Conservation (phyloP, 2,888 invertebrate species). For the Biston stratarius region DNA sequence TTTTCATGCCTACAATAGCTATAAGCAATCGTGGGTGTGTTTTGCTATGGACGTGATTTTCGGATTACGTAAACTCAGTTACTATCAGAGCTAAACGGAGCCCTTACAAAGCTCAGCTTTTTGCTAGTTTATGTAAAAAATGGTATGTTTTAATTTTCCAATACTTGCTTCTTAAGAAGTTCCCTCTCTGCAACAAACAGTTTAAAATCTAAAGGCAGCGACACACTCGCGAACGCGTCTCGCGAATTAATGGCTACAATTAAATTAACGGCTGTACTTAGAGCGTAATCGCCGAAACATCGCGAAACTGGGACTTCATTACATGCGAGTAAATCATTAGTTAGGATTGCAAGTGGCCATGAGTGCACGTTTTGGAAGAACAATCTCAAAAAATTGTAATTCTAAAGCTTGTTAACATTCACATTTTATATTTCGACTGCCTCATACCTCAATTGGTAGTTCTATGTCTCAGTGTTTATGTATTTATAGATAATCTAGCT, state of each 20-base stretch:
- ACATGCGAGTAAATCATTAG: conserved; percentile 56
- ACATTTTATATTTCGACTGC: too few relatives aligned
- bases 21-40: too few relatives aligned
- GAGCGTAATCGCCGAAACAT: conserved; percentile 58
- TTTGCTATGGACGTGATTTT: too few relatives aligned
- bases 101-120: too few relatives aligned
- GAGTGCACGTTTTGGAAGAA: background rate
- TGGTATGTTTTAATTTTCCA: background rate
- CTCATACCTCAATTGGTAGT: too few relatives aligned
- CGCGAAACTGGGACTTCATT: conserved; percentile 55
- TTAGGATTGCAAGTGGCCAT: conserved; percentile 30
- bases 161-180: background rate
- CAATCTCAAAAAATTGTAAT: background rate
- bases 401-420: background rate
- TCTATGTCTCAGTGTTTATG: too few relatives aligned
- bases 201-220: conserved; percentile 42
- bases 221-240: conserved; percentile 40
- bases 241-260: conserved; percentile 54
- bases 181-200: conserved; percentile 1
- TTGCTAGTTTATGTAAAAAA: too few relatives aligned
- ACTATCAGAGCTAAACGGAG: too few relatives aligned
- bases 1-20: too few relatives aligned
- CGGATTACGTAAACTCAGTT: too few relatives aligned
- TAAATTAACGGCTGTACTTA: conserved; percentile 61
- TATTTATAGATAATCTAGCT: too few relatives aligned